phyloP scores from a whole-genome alignment of 2,113 vertebrate genomes.

The Coptodon rendalli region DNA sequence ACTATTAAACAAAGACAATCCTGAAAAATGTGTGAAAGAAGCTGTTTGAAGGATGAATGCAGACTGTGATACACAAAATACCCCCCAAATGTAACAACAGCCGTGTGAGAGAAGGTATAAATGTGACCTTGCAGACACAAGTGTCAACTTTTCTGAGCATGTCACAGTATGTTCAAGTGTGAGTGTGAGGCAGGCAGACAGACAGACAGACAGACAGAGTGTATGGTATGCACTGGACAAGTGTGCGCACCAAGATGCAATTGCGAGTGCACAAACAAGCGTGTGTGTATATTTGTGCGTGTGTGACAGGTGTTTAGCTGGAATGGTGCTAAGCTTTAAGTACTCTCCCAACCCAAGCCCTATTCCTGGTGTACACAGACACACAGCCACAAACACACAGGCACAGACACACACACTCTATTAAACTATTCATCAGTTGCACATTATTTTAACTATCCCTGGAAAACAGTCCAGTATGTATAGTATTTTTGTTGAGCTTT shows the following conservation, averaged over 20 bases:
- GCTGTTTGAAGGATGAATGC: not conserved
- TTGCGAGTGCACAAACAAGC: not conserved
- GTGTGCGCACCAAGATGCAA: conserved; percentile 2
- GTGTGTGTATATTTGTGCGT: conserved; percentile 9
- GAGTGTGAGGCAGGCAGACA: conserved; percentile 4
- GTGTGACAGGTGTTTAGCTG: conserved; percentile 60
- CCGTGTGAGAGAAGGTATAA: conserved; percentile 13
- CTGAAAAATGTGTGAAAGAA: not conserved
- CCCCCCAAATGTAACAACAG: conserved; percentile 9
- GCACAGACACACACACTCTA: not conserved
- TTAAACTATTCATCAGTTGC: not conserved
- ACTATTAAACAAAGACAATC: not conserved
- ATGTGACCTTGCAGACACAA: conserved; percentile 57
- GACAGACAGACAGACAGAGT: conserved; percentile 4
- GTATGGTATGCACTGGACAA: conserved; percentile 40
- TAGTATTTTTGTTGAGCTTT: not conserved
- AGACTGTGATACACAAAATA: not conserved
- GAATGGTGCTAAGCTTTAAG: conserved; percentile 68
- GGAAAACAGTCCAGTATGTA: not conserved
- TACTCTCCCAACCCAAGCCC: conserved; percentile 53
- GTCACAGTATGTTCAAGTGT: conserved; percentile 53
- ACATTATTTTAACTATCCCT: not conserved
- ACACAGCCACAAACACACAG: not conserved
- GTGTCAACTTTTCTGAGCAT: conserved; percentile 42
- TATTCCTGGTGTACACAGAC: conserved; percentile 45